Conservation (phyloP, 2,888 invertebrate species). For the Autographa gamma region DNA sequence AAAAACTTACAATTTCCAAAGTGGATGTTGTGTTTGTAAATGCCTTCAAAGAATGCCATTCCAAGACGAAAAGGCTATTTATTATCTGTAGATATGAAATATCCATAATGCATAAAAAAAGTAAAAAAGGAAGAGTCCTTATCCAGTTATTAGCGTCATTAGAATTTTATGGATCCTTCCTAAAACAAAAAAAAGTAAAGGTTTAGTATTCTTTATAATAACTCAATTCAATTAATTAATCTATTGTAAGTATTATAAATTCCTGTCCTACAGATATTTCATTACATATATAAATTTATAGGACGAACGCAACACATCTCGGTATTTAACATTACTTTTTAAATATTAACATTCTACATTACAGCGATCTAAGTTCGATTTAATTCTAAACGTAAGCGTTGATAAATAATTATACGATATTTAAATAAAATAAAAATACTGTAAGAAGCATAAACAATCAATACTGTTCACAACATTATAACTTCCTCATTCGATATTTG, state of each 20-base stretch:
- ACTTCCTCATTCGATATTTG: constrained; percentile 31
- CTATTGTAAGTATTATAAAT: constrained; percentile 15
- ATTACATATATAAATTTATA: constrained; percentile 31
- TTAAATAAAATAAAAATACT: constrained; percentile 67
- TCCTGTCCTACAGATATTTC: constrained; percentile 24
- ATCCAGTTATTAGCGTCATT: not conserved
- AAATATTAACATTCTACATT: constrained; percentile 62
- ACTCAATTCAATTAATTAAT: not conserved
- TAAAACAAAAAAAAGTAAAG: not conserved
- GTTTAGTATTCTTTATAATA: not conserved
- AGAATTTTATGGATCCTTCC: constrained; percentile 1
- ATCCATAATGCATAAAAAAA: not conserved
- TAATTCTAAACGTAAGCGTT: constrained; percentile 66
- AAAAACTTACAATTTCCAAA: not conserved
- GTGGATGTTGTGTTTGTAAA: constrained; percentile 30
- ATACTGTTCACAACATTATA: constrained; percentile 46
- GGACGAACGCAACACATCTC: constrained; percentile 49
- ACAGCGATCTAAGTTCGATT: constrained; percentile 66
- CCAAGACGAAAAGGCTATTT: not conserved
- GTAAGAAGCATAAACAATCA: constrained; percentile 62
- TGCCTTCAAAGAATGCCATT: constrained; percentile 18
- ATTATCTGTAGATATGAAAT: constrained; percentile 8
- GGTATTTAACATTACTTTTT: constrained; percentile 49
- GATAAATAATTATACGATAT: constrained; percentile 62
- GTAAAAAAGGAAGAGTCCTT: not conserved